phyloP scores from a whole-genome alignment of 2,797 vertebrate species.

The Eremophila alpestris region DNA sequence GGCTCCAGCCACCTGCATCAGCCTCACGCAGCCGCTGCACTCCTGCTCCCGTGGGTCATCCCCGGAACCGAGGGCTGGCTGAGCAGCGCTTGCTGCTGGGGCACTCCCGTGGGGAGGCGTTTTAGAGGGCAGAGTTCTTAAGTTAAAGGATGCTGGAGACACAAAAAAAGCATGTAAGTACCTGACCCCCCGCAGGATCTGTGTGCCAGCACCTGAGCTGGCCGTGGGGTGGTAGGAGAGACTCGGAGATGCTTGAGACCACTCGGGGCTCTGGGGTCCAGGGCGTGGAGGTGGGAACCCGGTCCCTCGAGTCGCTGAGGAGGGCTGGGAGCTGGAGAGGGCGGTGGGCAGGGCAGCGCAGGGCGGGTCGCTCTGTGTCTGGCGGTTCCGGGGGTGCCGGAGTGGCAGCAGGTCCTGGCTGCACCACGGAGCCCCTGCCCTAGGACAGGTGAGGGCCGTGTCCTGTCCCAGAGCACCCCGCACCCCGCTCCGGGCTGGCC shows the following conservation, averaged over 20 bases:
- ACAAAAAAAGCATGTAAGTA: background rate
- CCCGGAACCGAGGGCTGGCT: background rate
- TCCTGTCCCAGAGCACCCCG: rapidly evolving
- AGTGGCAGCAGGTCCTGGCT: rapidly evolving
- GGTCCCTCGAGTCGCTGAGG: rapidly evolving
- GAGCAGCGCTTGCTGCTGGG: background rate
- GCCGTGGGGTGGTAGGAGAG: background rate
- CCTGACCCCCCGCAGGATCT: background rate
- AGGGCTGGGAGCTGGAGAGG: background rate
- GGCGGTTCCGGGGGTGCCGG: rapidly evolving
- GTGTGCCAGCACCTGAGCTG: background rate
- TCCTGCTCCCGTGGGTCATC: background rate
- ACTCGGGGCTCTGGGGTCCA: background rate
- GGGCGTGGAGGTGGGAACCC: background rate
- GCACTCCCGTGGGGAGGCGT: background rate
- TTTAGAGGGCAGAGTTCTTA: background rate
- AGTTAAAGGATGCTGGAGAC: background rate
- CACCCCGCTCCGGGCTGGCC: background rate
- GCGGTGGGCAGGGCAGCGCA: background rate
- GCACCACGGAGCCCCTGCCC: rapidly evolving
- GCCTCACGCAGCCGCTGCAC: background rate
- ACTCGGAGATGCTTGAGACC: background rate
- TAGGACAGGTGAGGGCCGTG: rapidly evolving
- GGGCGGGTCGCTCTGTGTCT: background rate
- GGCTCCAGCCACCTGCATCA: background rate